These are phyloP conservation scores for Cardiocondyla obscurior DNA, from an alignment of 1,140 invertebrate species.

Conservation along the genomic window DNA sequence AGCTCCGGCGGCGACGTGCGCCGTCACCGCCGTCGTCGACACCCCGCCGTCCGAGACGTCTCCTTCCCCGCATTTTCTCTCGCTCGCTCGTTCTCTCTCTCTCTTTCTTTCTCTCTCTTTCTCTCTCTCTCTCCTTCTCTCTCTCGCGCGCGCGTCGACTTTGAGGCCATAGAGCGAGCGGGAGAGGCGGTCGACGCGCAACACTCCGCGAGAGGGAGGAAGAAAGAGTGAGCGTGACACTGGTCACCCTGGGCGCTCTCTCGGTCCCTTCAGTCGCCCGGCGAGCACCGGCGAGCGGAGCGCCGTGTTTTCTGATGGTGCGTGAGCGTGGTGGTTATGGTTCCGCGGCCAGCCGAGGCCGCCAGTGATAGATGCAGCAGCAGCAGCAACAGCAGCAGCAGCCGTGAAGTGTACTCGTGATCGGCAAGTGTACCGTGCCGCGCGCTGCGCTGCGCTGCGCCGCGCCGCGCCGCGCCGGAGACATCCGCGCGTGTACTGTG, in stretches of 20 bases:
- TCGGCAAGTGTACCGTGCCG: neutral
- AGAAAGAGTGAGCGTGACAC: slow-evolving; percentile 21
- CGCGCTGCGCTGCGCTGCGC: too few species aligned
- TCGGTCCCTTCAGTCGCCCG: slow-evolving; percentile 56
- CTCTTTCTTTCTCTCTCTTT: neutral
- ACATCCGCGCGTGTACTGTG: too few species aligned
- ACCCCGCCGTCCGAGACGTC: slow-evolving; percentile 7
- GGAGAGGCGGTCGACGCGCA: neutral
- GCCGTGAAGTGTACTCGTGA: slow-evolving; percentile 55
- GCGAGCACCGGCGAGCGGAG: slow-evolving; percentile 51
- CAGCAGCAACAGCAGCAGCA: too few species aligned
- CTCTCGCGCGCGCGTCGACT: slow-evolving; percentile 31
- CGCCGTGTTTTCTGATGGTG: slow-evolving; percentile 23
- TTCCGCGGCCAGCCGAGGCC: slow-evolving; percentile 56
- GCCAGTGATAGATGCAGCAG: slow-evolving; percentile 51
- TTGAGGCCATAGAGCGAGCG: slow-evolving; percentile 7
- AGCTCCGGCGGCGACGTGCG: neutral
- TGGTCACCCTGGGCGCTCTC: neutral
- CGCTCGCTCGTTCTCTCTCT: slow-evolving; percentile 23
- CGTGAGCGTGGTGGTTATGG: slow-evolving; percentile 56
- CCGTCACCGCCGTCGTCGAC: neutral
- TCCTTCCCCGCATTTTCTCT: neutral
- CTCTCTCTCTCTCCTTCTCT: slow-evolving; percentile 9
- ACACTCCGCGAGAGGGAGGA: neutral
- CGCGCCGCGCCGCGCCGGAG: too few species aligned